Base-by-base conservation (phyloP, 2,888 invertebrate genomes). In the Agonopterix alstromeriana region DNA sequence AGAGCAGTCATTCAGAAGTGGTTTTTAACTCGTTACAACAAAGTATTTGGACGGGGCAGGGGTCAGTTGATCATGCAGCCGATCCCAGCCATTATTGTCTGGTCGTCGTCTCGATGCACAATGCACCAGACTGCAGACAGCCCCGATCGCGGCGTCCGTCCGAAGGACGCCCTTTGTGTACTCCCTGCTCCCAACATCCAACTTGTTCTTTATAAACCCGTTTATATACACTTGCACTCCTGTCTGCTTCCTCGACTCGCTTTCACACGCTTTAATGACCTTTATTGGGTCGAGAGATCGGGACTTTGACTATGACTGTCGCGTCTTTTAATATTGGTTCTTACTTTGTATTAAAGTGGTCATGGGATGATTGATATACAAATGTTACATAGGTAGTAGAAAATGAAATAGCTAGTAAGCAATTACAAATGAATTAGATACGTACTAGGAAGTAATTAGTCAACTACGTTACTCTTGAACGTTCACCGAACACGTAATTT, bases 171-270 rank as follows among this genome's bases (percentile, higher is more conserved):
- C 69, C 69, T 69, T 79, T 78, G 78, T 77, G 38, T 38, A 9
- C 63, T 67, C 60, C 58, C 54, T 51, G 51, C 47, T 48, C 53
- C 50, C 45, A 27, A 27, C 27, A 48, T 50, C 53, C 54, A 55
- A 59, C 59, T 56, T 55, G 52, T 53, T 54, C 53, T 61, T 56
- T 65, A 56, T 63, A 69, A 82, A 84, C 83, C 79, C 73, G 83
- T 82, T 79, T 67, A 63, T 56, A 55, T 70, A 70, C 77, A 81
- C 82, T 82, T 82, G 80, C 77, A 77, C 76, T 81, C 67, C 70
- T 68, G 67, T 69, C 60, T 65, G 61, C 67, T 68, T 68, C 63
- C 63, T 60, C 48, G 54, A 54, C 50, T 61, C 60, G 64, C 71
- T 77, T 75, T 75, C 70, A 67, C 61, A 61, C 59, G 65, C 54